Evolutionary conservation across 2,797 vertebrate genomes (phyloP), one percentile per base, ranked within the genome.

Genomic region (Pteropus rufus): DNA sequence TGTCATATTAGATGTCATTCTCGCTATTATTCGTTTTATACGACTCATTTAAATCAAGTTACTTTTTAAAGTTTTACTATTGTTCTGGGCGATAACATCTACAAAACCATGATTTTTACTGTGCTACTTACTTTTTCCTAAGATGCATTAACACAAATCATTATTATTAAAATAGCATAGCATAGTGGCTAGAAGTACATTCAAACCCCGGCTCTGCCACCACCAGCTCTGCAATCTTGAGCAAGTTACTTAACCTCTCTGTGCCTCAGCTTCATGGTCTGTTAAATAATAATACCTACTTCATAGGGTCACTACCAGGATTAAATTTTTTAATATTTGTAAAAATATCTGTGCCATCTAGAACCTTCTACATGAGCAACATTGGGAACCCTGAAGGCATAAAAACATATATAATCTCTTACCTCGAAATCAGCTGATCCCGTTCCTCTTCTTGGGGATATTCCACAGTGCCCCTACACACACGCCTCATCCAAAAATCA

Each of bases 31-130:
- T 90, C 15, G 41, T 67, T 95, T 62, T 14, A 34, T 46, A 39
- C n/a, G 60, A 56, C 60, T 83, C 44, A 39, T 75, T 70, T 87
- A 90, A 72, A 90, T 82, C 81, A 95, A 95, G 49, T 70, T 65
- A 83, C 46, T 90, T 81, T 84, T 52, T 10, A n/a, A 93, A 90
- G 49, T 36, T 19, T 60, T 81, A 60, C 70, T 46, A 34, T 73
- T 73, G 21, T 67, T 88, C 52, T 62, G 88, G 85, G n/a, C 49
- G 77, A 24, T 12, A 21, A 10, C 36, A 83, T 80, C 70, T 41
- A 8, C 34, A 76, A 72, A 77, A 77, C 26, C 56, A 36, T 52
- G 49, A n/a, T 79, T 83, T 80, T 85, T 31, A n/a, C 18, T 26
- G 7, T 46, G 16, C 29, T 56, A 24, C 41, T 67, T 76, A 14